Evolutionary conservation across 2,113 vertebrate genomes (phyloP), one percentile per base, ranked within the genome.

Genomic region (Mesoclemmys tuberculata): DNA sequence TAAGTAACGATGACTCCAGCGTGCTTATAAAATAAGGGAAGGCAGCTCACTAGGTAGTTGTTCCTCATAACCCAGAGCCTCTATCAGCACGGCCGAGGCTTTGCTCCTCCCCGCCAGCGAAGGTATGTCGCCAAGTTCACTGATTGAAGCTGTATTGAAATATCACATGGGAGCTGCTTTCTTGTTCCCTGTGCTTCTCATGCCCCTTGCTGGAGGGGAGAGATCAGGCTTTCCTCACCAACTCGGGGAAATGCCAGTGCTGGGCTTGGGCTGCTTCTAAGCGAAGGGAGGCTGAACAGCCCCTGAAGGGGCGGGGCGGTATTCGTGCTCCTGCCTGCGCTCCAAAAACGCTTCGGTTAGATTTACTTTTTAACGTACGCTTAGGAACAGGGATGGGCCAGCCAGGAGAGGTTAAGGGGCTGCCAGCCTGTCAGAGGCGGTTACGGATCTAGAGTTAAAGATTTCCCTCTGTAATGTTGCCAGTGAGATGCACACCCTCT

Each of bases 1-100:
- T 92, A 93, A 71, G 93, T 96, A 95, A 95, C 75, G 93, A 96
- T 89, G 85, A 94, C 93, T 91, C 92, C 85, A 44, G 82, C 9
- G 10, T 0, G 41, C 92, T 86, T 97, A 97, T 96, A 97, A 97
- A 95, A 55, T 54, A 4, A 19, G 56, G 61, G 90, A 0, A 0
- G 52, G 49, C 88, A 84, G 48, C 87, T 95, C 31, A 4, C 38
- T 49, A 38, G 61, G 64, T 58, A 88, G 80, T 90, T 85, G 61
- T 61, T 88, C 78, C 44, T 61, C 12, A 56, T 46, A 1, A 3
- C 78, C 87, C 74, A 29, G 71, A 64, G 87, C 87, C 64, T 86
- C 80, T 0, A 0, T 2, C 7, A 54, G 22, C 22, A 5, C 4
- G 1, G 21, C 51, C 12, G 31, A 14, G 95, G 80, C 95, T 81